Percentiles rank a stretch among this genome's conserved stretches.
These are phyloP conservation scores for Polypterus bichir DNA, from an alignment of 2,113 vertebrate genomes.

Conservation along the genomic window DNA sequence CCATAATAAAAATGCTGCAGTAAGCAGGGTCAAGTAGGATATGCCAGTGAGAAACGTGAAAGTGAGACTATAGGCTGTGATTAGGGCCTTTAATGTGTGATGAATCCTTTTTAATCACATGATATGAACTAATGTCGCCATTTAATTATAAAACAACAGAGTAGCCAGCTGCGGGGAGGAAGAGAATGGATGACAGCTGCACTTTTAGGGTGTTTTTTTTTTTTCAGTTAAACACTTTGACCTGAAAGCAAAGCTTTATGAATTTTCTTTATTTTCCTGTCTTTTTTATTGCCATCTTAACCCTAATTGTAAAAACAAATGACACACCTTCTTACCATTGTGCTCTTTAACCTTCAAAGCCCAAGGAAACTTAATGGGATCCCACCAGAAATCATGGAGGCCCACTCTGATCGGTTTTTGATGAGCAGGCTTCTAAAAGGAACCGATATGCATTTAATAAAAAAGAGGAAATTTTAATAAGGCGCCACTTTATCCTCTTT, in stretches of 20 bases:
- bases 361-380: background rate
- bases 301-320: too few species aligned
- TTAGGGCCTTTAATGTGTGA: conserved; percentile 63
- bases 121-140: conserved; percentile 74
- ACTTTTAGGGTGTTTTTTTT: conserved; percentile 54
- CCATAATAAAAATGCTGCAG: conserved; percentile 75
- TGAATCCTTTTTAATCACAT: conserved; percentile 75
- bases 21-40: conserved; percentile 82
- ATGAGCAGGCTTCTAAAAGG: too few species aligned
- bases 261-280: too few species aligned
- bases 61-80: conserved; percentile 68
- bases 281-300: too few species aligned
- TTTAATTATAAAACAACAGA: conserved; percentile 78
- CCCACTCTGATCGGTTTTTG: too few species aligned
- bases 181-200: conserved; percentile 73
- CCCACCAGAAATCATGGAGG: too few species aligned
- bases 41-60: conserved; percentile 54
- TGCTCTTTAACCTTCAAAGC: background rate
- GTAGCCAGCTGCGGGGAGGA: conserved; percentile 45
- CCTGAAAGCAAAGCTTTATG: conserved; percentile 3
- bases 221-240: conserved; percentile 30
- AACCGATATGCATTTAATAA: too few species aligned
- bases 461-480: too few species aligned
- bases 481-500: too few species aligned
- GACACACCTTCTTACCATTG: background rate